These are phyloP conservation scores for Oophaga pumilio DNA, from an alignment of 2,113 vertebrate species.

Conservation along the genomic window DNA sequence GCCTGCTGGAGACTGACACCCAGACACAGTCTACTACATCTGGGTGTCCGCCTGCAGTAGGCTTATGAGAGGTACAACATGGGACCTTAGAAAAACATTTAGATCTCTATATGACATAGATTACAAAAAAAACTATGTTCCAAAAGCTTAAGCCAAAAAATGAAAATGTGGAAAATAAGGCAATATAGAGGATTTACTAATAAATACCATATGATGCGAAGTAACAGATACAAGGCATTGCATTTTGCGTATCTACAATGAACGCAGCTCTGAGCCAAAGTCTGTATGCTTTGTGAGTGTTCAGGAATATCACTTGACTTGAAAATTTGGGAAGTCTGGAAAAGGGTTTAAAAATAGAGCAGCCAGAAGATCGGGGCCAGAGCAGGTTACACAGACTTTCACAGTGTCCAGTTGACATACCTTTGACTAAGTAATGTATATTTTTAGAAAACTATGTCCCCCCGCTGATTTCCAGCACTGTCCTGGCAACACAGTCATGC, in stretches of 20 bases:
- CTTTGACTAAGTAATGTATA: not conserved
- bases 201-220: not conserved
- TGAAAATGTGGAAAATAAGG: too few relatives aligned
- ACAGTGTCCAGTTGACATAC: constrained; percentile 31
- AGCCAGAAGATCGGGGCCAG: not conserved
- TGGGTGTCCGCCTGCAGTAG: too few relatives aligned
- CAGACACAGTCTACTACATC: too few relatives aligned
- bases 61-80: too few relatives aligned
- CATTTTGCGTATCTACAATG: not conserved
- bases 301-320: constrained; percentile 1
- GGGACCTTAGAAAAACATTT: not conserved
- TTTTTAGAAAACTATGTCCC: constrained; percentile 2
- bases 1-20: too few relatives aligned
- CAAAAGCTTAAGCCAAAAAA: too few relatives aligned
- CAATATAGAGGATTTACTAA: not conserved
- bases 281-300: not conserved
- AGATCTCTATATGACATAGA: not conserved
- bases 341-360: not conserved
- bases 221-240: not conserved
- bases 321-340: constrained; percentile 15
- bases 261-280: not conserved
- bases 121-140: not conserved
- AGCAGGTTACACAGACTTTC: not conserved
- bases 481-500: not conserved
- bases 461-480: not conserved